phyloP scores from a whole-genome alignment of 2,888 invertebrate species.

The Hypomecis punctinalis region DNA sequence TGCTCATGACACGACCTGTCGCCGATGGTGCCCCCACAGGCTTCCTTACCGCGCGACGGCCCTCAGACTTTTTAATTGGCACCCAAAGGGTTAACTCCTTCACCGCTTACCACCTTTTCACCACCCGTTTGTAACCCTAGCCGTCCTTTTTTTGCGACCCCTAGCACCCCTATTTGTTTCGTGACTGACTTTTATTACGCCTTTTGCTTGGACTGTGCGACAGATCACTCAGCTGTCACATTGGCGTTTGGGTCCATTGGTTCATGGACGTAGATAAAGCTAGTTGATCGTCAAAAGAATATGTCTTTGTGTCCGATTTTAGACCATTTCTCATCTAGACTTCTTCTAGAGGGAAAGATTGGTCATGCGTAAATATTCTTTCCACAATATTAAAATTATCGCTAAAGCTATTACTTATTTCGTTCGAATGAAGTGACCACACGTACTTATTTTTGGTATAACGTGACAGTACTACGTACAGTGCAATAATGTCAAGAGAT shows the following conservation, averaged over 20 bases:
- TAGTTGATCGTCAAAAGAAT: neutral
- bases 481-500: no score
- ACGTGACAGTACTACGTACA: no score
- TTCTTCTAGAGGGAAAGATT: no score
- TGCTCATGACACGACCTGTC: constrained; percentile 1
- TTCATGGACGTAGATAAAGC: neutral
- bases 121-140: constrained; percentile 14
- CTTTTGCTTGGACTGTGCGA: constrained; percentile 20
- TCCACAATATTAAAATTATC: no score
- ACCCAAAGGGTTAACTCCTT: constrained; percentile 10
- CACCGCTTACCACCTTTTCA: constrained; percentile 17
- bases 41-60: constrained; percentile 1
- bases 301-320: neutral
- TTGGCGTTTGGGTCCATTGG: constrained; percentile 6
- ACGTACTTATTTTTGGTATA: no score
- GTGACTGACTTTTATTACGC: constrained; percentile 29
- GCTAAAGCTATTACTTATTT: no score
- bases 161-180: constrained; percentile 20
- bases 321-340: no score
- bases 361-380: no score
- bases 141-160: constrained; percentile 13
- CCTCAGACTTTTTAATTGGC: constrained; percentile 16
- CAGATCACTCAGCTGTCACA: constrained; percentile 22
- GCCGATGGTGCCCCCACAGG: neutral
- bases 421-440: no score